phyloP scores from a whole-genome alignment of 2,797 vertebrate genomes.

The Amblyopsis hoosieri region DNA sequence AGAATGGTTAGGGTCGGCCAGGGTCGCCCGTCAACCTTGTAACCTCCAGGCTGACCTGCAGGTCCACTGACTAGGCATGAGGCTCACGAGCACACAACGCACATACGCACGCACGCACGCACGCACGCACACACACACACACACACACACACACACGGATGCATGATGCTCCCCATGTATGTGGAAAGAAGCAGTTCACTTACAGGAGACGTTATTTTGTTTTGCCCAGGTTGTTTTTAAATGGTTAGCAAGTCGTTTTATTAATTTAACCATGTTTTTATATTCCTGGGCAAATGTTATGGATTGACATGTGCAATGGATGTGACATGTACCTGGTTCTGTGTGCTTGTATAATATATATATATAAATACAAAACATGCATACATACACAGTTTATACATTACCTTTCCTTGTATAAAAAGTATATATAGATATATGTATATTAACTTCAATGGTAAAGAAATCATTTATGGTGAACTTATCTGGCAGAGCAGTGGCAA shows the following conservation, averaged over 20 bases:
- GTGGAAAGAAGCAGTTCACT: conserved; percentile 77
- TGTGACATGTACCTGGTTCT: conserved; percentile 72
- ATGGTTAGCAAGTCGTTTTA: conserved; percentile 62
- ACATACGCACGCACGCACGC: conserved; percentile 27
- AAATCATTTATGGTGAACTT: conserved; percentile 73
- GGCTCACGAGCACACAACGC: conserved; percentile 62
- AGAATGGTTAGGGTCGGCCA: conserved; percentile 88
- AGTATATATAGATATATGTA: conserved; percentile 81
- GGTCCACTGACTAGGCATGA: conserved; percentile 71
- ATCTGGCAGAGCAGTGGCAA: conserved; percentile 69
- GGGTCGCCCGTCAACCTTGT: conserved; percentile 8
- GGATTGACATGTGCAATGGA: conserved; percentile 63
- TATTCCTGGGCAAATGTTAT: conserved; percentile 55
- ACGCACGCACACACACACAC: conserved; percentile 14
- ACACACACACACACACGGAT: conserved; percentile 38
- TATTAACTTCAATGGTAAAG: conserved; percentile 77
- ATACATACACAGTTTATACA: conserved; percentile 81
- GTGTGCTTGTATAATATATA: conserved; percentile 79
- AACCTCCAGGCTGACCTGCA: conserved; percentile 38
- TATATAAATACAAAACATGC: conserved; percentile 45
- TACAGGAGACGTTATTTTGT: conserved; percentile 17
- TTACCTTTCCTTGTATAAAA: conserved; percentile 84
- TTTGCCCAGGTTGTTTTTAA: conserved; percentile 69
- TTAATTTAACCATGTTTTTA: conserved; percentile 44
- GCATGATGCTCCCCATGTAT: conserved; percentile 75